Evolutionary conservation across 2,888 invertebrate species (phyloP).

Genomic region (Timema cristinae): DNA sequence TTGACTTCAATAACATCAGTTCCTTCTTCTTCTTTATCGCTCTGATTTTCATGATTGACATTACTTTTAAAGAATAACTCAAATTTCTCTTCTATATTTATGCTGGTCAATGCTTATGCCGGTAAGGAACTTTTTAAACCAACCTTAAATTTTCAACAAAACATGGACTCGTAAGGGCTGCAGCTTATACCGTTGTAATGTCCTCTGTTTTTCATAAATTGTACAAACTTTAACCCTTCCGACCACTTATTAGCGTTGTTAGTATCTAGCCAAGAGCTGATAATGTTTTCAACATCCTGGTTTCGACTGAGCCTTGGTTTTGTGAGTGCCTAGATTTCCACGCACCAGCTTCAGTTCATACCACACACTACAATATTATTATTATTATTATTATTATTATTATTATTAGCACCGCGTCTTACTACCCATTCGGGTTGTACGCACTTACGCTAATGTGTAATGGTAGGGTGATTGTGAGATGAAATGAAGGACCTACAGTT

Average conservation of each 20-base stretch:
- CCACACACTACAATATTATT: slow-evolving; percentile 6
- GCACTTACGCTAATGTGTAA: too few species aligned
- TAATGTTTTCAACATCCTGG: slow-evolving; percentile 23
- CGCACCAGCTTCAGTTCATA: slow-evolving; percentile 13
- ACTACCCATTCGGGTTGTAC: too few species aligned
- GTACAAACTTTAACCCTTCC: slow-evolving; percentile 29
- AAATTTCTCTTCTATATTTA: slow-evolving; percentile 23
- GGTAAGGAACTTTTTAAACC: slow-evolving; percentile 23
- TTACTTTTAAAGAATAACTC: too few species aligned
- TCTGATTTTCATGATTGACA: too few species aligned
- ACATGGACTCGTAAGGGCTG: slow-evolving; percentile 30
- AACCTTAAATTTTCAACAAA: slow-evolving; percentile 26
- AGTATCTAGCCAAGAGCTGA: slow-evolving; percentile 22
- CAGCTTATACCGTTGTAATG: slow-evolving; percentile 27
- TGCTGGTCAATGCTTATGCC: slow-evolving; percentile 20
- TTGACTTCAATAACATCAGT: too few species aligned
- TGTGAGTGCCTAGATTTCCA: slow-evolving; percentile 11
- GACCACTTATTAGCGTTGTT: slow-evolving; percentile 27
- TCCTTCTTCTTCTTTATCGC: too few species aligned
- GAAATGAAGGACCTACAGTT: too few species aligned
- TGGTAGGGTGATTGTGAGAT: too few species aligned
- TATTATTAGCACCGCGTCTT: too few species aligned
- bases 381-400: too few species aligned
- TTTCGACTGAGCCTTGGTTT: background rate
- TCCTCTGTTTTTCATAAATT: slow-evolving; percentile 29